Evolutionary conservation across 1,140 invertebrate species (phyloP).

Genomic region (Hesperophylax magnus): DNA sequence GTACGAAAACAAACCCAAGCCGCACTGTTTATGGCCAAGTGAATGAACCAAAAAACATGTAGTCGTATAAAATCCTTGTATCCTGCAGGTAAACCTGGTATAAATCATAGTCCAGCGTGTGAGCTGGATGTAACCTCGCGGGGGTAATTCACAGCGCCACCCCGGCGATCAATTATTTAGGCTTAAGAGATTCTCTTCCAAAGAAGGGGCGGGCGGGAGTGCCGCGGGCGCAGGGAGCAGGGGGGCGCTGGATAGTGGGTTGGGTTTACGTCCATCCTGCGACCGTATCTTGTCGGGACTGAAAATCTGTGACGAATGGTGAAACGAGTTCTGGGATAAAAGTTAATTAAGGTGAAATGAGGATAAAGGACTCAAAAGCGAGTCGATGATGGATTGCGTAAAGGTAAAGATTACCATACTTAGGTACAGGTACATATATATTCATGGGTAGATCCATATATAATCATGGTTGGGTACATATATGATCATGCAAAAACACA

Average conservation of each 20-base stretch:
- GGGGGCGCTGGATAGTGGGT: background rate
- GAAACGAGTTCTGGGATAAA: background rate
- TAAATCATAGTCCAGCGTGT: slow-evolving; percentile 43
- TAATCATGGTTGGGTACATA: too few relatives aligned
- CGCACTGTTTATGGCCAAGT: background rate
- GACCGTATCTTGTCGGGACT: background rate
- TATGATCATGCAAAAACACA: too few relatives aligned
- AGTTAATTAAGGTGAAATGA: background rate
- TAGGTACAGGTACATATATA: too few relatives aligned
- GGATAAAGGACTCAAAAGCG: background rate
- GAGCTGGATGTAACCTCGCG: slow-evolving; percentile 26
- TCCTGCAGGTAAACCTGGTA: slow-evolving; percentile 28
- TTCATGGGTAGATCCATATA: too few relatives aligned
- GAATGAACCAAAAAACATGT: slow-evolving; percentile 18
- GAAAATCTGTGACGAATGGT: background rate
- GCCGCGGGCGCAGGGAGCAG: background rate
- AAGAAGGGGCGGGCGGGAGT: too few relatives aligned
- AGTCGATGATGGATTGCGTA: background rate
- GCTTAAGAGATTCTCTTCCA: slow-evolving; percentile 41
- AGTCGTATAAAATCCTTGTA: slow-evolving; percentile 25
- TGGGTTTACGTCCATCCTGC: slow-evolving; percentile 21
- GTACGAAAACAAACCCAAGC: too few relatives aligned
- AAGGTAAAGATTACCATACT: too few relatives aligned
- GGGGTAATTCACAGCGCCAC: slow-evolving; percentile 46
- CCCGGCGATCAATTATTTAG: slow-evolving; percentile 51